These are phyloP conservation scores for Dromococcyx pavoninus DNA, from an alignment of 2,797 vertebrate genomes.

Conservation along the genomic window DNA sequence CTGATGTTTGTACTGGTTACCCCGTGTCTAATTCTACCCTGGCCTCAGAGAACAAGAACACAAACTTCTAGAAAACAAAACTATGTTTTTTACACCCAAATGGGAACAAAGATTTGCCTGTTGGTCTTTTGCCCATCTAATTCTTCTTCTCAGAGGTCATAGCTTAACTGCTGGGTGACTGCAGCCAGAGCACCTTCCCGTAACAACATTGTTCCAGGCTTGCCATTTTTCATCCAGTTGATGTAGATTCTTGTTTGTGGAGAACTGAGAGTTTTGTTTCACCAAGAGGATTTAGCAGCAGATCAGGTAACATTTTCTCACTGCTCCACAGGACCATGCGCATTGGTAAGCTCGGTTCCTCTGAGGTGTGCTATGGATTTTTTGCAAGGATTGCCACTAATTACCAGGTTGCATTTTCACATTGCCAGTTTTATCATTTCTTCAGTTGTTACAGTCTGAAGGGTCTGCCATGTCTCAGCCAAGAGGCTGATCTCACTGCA, in stretches of 20 bases:
- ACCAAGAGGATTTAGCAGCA: neutral
- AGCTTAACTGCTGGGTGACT: neutral
- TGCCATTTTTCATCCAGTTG: neutral
- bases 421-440: neutral
- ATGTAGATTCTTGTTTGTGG: neutral
- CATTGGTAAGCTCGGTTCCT: neutral
- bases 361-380: neutral
- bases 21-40: neutral
- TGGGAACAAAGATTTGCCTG: neutral
- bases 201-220: neutral
- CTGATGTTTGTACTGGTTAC: neutral
- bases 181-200: neutral
- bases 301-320: rapidly evolving
- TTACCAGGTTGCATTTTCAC: neutral
- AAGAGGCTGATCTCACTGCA: neutral
- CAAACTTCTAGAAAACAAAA: neutral
- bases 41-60: neutral
- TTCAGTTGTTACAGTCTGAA: neutral
- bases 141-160: neutral
- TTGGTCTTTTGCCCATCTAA: neutral
- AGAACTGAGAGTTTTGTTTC: neutral
- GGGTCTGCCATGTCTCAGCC: neutral
- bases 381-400: neutral
- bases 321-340: neutral
- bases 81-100: neutral